These are phyloP conservation scores for Scaptomyza parva DNA, from an alignment of 2,888 invertebrate species.

Conservation along the genomic window DNA sequence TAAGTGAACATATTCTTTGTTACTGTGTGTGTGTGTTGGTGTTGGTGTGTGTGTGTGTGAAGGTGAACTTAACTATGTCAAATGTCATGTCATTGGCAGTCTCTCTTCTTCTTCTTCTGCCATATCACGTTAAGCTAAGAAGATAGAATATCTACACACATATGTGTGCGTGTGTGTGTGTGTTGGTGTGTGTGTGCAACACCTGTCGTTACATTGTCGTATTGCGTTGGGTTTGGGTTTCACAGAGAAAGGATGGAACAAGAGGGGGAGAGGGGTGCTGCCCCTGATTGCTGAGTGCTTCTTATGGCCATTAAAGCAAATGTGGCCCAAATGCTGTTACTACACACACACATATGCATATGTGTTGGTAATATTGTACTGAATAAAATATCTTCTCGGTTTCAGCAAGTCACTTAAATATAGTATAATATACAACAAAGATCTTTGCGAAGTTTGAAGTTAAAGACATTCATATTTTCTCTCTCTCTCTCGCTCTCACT, in stretches of 20 bases:
- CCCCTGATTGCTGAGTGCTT: constrained; percentile 56
- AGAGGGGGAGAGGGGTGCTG: neutral
- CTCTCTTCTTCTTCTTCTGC: constrained; percentile 10
- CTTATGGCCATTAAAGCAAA: constrained; percentile 56
- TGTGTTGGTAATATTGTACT: constrained; percentile 1
- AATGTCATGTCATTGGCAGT: constrained; percentile 61
- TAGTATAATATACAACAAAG: constrained; percentile 15
- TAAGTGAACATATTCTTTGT: constrained; percentile 11
- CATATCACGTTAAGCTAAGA: constrained; percentile 1
- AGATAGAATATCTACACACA: constrained; percentile 25
- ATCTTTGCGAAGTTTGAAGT: neutral
- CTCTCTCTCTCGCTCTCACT: neutral
- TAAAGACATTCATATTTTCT: neutral
- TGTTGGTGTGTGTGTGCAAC: constrained; percentile 24
- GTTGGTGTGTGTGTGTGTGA: constrained; percentile 10
- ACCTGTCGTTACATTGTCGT: constrained; percentile 57
- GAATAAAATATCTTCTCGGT: constrained; percentile 26
- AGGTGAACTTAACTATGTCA: constrained; percentile 56
- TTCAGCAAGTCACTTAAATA: constrained; percentile 17
- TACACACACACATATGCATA: neutral
- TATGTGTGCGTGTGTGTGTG: neutral
- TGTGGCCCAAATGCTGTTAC: constrained; percentile 39
- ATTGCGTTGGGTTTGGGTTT: constrained; percentile 31
- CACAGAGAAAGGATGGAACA: too few relatives aligned
- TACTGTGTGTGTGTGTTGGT: neutral